Evolutionary conservation across 2,113 vertebrate genomes (phyloP).

Genomic region (Plectropomus leopardus): DNA sequence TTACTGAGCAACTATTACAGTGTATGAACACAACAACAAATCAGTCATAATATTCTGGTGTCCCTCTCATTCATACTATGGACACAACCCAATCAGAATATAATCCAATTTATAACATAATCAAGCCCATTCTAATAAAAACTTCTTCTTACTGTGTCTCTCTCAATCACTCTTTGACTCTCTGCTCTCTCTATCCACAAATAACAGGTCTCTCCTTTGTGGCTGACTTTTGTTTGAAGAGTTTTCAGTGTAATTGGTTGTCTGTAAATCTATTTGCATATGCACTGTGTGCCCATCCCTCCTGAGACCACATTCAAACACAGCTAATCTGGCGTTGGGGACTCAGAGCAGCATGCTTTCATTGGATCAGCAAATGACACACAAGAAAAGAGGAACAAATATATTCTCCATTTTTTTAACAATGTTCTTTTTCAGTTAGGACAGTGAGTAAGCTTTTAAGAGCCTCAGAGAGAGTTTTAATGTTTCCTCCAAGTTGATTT

Average conservation of each 20-base stretch:
- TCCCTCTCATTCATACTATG: not conserved
- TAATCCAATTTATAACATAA: slow-evolving; percentile 17
- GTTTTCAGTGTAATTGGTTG: slow-evolving; percentile 66
- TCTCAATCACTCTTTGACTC: not conserved
- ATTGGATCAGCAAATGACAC: slow-evolving; percentile 49
- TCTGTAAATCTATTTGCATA: slow-evolving; percentile 75
- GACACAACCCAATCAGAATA: slow-evolving; percentile 1
- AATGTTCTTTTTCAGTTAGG: slow-evolving; percentile 6
- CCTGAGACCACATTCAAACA: slow-evolving; percentile 70
- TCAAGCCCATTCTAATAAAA: slow-evolving; percentile 9
- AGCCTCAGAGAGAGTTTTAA: not conserved
- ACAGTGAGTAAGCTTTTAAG: not conserved
- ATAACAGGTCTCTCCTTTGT: slow-evolving; percentile 35
- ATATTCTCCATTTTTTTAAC: not conserved
- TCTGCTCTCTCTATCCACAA: slow-evolving; percentile 24
- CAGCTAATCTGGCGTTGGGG: slow-evolving; percentile 57
- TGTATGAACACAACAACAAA: slow-evolving; percentile 22
- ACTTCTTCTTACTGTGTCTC: not conserved
- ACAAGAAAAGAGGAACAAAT: slow-evolving; percentile 6
- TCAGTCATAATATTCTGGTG: not conserved
- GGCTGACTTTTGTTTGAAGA: slow-evolving; percentile 52
- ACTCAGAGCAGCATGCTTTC: slow-evolving; percentile 42
- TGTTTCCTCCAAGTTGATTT: slow-evolving; percentile 17
- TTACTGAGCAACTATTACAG: slow-evolving; percentile 35
- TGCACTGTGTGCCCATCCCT: slow-evolving; percentile 56